phyloP scores from a whole-genome alignment of 2,797 vertebrate species.

The Sebastes ruberrimus region DNA sequence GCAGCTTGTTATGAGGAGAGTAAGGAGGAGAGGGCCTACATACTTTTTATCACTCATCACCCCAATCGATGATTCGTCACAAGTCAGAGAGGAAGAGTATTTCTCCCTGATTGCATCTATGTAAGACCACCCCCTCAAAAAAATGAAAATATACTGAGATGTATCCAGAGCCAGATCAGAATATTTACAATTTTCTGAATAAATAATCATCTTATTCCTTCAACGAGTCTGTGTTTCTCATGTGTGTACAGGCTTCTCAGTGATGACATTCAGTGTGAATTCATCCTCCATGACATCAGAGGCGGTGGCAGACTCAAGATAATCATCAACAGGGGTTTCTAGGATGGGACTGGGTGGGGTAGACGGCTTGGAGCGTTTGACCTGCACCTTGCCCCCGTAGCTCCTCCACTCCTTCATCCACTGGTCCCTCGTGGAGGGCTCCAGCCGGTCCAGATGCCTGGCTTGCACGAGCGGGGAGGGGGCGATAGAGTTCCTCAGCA shows the following conservation, averaged over 20 bases:
- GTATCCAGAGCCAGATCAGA: conserved; percentile 23
- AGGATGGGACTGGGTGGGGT: conserved; percentile 47
- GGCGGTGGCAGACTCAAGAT: background rate
- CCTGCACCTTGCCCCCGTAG: conserved; percentile 53
- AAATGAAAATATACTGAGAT: conserved; percentile 19
- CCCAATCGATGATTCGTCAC: conserved; percentile 38
- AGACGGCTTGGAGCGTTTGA: conserved; percentile 49
- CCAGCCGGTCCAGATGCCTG: conserved; percentile 85
- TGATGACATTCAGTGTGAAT: conserved; percentile 52
- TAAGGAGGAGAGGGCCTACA: conserved; percentile 31
- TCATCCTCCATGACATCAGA: conserved; percentile 42
- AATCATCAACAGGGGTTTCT: conserved; percentile 32
- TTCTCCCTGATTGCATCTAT: conserved; percentile 23
- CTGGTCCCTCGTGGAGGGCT: conserved; percentile 72
- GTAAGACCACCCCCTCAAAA: conserved; percentile 6
- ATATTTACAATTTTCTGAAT: conserved; percentile 50
- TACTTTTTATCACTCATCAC: conserved; percentile 51
- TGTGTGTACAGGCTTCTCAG: conserved; percentile 1
- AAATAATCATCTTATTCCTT: conserved; percentile 52
- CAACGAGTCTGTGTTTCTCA: conserved; percentile 16
- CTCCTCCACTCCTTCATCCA: conserved; percentile 86
- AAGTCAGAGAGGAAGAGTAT: conserved; percentile 25
- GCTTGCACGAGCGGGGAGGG: conserved; percentile 83
- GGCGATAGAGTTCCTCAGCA: conserved; percentile 85
- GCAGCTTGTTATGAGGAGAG: conserved; percentile 58